phyloP scores from a whole-genome alignment of 1,140 invertebrate genomes.

The Calosoma granatense region DNA sequence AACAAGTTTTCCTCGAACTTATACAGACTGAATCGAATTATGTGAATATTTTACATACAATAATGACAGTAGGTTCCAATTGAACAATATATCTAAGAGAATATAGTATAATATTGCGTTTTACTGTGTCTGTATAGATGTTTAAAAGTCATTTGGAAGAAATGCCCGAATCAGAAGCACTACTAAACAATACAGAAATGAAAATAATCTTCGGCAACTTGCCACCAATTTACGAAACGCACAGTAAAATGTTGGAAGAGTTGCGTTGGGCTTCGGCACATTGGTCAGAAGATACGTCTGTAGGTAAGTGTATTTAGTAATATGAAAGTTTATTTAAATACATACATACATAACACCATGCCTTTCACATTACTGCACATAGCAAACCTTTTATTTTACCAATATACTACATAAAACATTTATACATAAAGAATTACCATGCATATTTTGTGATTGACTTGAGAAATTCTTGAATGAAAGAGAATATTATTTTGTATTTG shows the following conservation, averaged over 20 bases:
- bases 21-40: conserved; percentile 96
- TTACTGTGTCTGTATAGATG: too few relatives aligned
- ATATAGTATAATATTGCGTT: conserved; percentile 8
- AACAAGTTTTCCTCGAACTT: conserved; percentile 87
- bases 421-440: too few relatives aligned
- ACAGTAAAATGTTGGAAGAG: conserved; percentile 74
- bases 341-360: too few relatives aligned
- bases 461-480: conserved; percentile 53
- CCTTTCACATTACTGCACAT: too few relatives aligned
- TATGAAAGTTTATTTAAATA: background rate
- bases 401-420: too few relatives aligned
- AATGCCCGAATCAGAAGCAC: conserved; percentile 58
- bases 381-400: background rate
- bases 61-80: conserved; percentile 60
- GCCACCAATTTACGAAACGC: conserved; percentile 86
- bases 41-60: conserved; percentile 86
- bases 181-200: conserved; percentile 85
- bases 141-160: conserved; percentile 90
- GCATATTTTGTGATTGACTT: too few relatives aligned
- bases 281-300: conserved; percentile 66
- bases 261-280: conserved; percentile 54
- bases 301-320: conserved; percentile 42
- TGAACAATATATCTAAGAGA: conserved; percentile 4
- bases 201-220: conserved; percentile 96
- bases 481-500: background rate